A percentile compares a stretch with the other conserved stretches of the same genome.
phyloP scores from a whole-genome alignment of 1,140 invertebrate genomes.

The Eurosta solidaginis region DNA sequence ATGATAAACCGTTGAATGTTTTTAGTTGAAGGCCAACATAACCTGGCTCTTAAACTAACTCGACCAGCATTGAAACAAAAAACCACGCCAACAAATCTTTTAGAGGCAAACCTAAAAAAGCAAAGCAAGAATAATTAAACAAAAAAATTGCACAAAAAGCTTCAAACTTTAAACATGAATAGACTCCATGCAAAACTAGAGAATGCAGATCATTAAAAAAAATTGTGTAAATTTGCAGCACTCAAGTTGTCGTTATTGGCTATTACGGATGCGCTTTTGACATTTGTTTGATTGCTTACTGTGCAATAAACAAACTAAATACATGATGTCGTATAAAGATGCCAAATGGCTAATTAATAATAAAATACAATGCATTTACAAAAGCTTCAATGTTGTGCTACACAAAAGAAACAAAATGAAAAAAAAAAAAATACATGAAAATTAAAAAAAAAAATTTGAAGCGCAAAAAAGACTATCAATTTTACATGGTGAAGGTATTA shows the following conservation, averaged over 20 bases:
- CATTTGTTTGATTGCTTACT: background rate
- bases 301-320: background rate
- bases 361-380: background rate
- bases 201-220: background rate
- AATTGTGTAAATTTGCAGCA: background rate
- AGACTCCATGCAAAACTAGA: too few relatives aligned
- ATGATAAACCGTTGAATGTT: conserved; percentile 8
- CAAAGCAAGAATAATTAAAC: background rate
- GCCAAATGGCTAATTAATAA: conserved; percentile 12
- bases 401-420: background rate
- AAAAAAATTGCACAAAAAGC: background rate
- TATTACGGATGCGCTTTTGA: background rate
- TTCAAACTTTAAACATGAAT: background rate
- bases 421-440: background rate
- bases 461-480: too few relatives aligned
- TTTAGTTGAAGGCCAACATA: conserved; percentile 2
- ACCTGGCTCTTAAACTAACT: background rate
- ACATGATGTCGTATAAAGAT: too few relatives aligned
- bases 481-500: too few relatives aligned
- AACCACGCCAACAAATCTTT: background rate
- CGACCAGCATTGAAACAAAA: background rate
- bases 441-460: too few relatives aligned
- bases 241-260: background rate
- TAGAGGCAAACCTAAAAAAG: background rate
- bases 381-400: background rate